Conservation (phyloP, 2,888 invertebrate genomes). For the Athetis lepigone region DNA sequence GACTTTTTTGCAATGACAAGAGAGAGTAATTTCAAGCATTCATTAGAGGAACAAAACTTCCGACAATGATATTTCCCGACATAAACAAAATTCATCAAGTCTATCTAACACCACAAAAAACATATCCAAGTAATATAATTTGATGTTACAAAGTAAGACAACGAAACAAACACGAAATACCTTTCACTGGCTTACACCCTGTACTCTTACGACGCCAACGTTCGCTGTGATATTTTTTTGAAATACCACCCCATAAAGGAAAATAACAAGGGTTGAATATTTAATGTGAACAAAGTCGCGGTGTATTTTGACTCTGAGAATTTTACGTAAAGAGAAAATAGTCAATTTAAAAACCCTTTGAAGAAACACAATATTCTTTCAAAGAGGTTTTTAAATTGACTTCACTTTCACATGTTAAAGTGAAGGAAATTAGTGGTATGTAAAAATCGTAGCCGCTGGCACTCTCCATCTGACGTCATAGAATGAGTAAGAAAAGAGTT, state of each 20-base stretch:
- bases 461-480: not conserved
- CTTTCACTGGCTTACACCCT: constrained; percentile 7
- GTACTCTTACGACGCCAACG: constrained; percentile 3
- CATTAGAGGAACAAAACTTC: not conserved
- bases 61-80: no score
- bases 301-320: not conserved
- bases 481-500: constrained; percentile 6
- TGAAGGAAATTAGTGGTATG: constrained; percentile 19
- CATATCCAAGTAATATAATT: not conserved
- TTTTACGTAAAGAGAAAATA: constrained; percentile 3
- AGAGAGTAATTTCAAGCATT: not conserved
- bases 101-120: not conserved
- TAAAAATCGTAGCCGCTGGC: constrained; percentile 23
- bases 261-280: constrained; percentile 1
- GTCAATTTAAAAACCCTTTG: constrained; percentile 30
- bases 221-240: not conserved
- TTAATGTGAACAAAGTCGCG: not conserved
- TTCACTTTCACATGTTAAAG: constrained; percentile 7
- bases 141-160: constrained; percentile 1
- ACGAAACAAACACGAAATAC: constrained; percentile 6
- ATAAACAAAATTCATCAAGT: no score
- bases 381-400: not conserved
- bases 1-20: not conserved
- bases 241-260: not conserved
- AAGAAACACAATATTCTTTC: constrained; percentile 1